These are phyloP conservation scores for Mormyrus hasselquistii DNA, from an alignment of 2,797 vertebrate genomes.

Conservation along the genomic window DNA sequence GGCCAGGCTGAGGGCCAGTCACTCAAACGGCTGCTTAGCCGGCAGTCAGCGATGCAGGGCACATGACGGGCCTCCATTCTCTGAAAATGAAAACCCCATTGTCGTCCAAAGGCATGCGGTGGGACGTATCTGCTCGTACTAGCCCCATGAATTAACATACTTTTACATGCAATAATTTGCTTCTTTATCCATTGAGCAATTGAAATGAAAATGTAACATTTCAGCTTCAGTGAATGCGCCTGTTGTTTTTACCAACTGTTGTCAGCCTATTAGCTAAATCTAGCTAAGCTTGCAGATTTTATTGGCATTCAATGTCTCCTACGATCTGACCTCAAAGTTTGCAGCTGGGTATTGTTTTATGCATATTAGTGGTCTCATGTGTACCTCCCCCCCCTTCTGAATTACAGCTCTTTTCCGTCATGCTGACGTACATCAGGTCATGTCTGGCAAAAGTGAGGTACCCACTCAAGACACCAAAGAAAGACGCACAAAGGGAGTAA, in stretches of 20 bases:
- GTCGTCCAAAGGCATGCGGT: neutral
- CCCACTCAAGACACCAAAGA: neutral
- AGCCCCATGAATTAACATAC: neutral
- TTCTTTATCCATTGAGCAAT: neutral
- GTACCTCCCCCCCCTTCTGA: neutral
- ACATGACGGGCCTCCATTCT: neutral
- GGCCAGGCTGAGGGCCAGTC: neutral
- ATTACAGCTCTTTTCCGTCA: neutral
- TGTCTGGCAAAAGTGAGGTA: neutral
- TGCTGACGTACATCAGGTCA: neutral
- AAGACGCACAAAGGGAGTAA: neutral
- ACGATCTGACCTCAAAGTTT: neutral
- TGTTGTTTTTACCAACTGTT: too few species aligned
- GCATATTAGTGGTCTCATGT: neutral
- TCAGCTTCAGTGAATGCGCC: neutral
- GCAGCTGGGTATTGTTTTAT: neutral
- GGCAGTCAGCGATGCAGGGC: neutral
- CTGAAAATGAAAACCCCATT: neutral
- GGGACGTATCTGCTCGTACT: neutral
- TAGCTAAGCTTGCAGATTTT: neutral
- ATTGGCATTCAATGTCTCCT: neutral
- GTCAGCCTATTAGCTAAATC: neutral
- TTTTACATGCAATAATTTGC: neutral
- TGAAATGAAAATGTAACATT: slow-evolving; percentile 7
- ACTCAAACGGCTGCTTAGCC: neutral